Base-by-base conservation (phyloP, 2,113 vertebrate species). In the Lates calcarifer region DNA sequence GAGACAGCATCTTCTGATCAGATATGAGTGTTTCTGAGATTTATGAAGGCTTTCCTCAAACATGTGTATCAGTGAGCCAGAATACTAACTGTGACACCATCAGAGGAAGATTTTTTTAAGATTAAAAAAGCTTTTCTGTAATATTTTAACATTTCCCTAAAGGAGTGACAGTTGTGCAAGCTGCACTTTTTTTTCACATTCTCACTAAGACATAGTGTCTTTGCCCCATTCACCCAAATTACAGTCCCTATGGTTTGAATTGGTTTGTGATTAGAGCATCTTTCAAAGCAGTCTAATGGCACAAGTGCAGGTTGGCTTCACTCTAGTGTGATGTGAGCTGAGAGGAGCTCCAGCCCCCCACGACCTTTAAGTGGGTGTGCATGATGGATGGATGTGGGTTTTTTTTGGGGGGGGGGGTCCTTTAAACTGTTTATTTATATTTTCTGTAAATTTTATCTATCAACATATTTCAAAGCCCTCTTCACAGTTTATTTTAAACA, bases 21-120 rank as follows among this genome's bases (percentile, higher is more conserved):
- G 77, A 83, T 77, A 76, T 8, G n/a, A 74, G 60, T 65, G 55
- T 65, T 68, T 33, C 33, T 41, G 28, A 37, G 72, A 73, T 75
- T 73, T 71, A 85, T 65, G 41, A 56, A 17, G 39, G 39, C 31
- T 51, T 70, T 58, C 22, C 17, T 43, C 20, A 53, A 28, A 71
- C 24, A n/a, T n/a, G n/a, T 60, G 20, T 8, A 35, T 51, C 33
- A 75, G 43, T 28, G 10, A 15, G 53, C 41, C 24, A 31, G n/a
- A 64, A 47, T n/a, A 58, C 5, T 51, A 49, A 28, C 22, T 35
- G 41, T 5, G 45, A 62, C 17, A 61, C 12, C 11, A 41, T n/a
- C 22, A 11, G 18, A 6, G 20, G 18, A 29, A 28, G 6, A 31
- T 1, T 29, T 43, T 33, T 39, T 29, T 3, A 6, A 1, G 22